Conservation (phyloP, 2,797 vertebrate genomes). For the Zenarchopterus dispar region DNA sequence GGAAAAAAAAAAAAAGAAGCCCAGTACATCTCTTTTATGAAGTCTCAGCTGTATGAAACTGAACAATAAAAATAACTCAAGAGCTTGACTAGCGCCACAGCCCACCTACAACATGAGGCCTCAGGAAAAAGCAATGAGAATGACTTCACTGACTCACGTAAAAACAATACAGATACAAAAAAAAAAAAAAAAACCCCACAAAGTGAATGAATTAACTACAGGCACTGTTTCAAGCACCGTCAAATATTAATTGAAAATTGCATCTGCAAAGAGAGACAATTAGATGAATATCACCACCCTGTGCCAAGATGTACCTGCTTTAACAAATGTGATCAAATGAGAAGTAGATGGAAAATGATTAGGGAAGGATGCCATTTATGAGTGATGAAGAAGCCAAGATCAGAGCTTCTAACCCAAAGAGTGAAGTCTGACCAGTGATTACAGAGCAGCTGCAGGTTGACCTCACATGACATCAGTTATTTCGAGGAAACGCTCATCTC, state of each 20-base stretch:
- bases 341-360: constrained; percentile 2
- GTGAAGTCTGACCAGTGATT: constrained; percentile 40
- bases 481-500: constrained; percentile 43
- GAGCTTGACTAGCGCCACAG: constrained; percentile 37
- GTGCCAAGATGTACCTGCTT: constrained; percentile 27
- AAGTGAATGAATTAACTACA: constrained; percentile 49
- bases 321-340: constrained; percentile 27
- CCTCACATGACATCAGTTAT: constrained; percentile 52
- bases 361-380: constrained; percentile 16
- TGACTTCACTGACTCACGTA: constrained; percentile 30
- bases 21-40: constrained; percentile 61
- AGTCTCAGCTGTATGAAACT: constrained; percentile 35
- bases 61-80: constrained; percentile 48
- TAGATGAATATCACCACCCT: constrained; percentile 43
- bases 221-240: constrained; percentile 31
- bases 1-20: constrained; percentile 28
- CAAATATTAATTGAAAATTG: constrained; percentile 47
- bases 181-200: constrained; percentile 22
- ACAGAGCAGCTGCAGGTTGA: constrained; percentile 35
- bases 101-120: constrained; percentile 28
- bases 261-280: constrained; percentile 33
- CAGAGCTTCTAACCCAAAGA: constrained; percentile 28
- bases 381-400: constrained; percentile 16
- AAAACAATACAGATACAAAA: constrained; percentile 30
- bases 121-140: neutral